Percentiles rank a stretch among this genome's conserved stretches.
These are phyloP conservation scores for Protomyctophum bolini DNA, from an alignment of 2,113 vertebrate genomes.

Conservation along the genomic window DNA sequence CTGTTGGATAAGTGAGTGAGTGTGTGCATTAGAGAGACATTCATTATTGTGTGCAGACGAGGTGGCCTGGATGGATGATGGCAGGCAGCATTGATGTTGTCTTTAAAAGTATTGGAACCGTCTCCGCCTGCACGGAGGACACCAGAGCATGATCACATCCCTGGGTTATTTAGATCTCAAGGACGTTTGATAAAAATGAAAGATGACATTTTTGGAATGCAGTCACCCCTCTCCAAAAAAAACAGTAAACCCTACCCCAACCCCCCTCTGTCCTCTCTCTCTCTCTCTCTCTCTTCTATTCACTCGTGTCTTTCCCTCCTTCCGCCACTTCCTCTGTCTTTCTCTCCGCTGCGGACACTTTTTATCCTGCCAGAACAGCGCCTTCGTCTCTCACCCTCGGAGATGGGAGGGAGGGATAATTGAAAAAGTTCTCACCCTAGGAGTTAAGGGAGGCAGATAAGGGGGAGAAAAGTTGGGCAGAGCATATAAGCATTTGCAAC, in stretches of 20 bases:
- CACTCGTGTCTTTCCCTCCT: not conserved
- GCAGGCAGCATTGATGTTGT: conserved; percentile 12
- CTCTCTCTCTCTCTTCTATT: not conserved
- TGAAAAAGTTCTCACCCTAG: conserved; percentile 67
- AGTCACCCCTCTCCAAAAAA: conserved; percentile 34
- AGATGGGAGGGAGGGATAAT: conserved; percentile 58
- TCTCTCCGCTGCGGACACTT: conserved; percentile 58
- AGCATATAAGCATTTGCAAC: conserved; percentile 22
- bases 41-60: conserved; percentile 39
- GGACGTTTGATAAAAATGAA: conserved; percentile 78
- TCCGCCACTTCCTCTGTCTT: not conserved
- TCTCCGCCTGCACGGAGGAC: conserved; percentile 24
- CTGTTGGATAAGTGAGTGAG: conserved; percentile 22
- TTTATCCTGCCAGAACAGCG: conserved; percentile 68
- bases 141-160: conserved; percentile 49
- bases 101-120: conserved; percentile 41
- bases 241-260: conserved; percentile 46
- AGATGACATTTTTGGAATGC: conserved; percentile 71
- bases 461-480: conserved; percentile 29
- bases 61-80: not conserved
- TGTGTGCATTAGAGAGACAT: conserved; percentile 22
- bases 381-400: conserved; percentile 56
- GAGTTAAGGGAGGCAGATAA: conserved; percentile 66
- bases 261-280: conserved; percentile 37
- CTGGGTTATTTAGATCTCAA: conserved; percentile 65